Base-by-base conservation (phyloP, 2,797 vertebrate genomes). In the Myotis myotis region DNA sequence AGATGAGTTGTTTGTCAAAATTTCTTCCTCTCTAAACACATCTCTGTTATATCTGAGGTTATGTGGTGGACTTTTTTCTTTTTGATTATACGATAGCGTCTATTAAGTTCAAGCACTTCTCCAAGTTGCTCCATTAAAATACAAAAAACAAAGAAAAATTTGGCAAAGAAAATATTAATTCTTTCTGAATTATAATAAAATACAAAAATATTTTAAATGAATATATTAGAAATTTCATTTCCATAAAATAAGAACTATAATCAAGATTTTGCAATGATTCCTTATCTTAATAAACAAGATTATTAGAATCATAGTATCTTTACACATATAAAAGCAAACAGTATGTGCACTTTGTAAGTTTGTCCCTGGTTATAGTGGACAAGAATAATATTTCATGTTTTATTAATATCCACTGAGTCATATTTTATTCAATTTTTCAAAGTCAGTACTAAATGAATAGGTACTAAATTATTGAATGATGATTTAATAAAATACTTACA, bases 231-330 rank as follows among this genome's bases (percentile, higher is more conserved):
- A 51, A 53, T 74, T 78, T 87, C 47, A 93, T 64, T 76, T 71
- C 5, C 15, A 57, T 93, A 89, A 89, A 87, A 74, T 83, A 36
- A 86, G 91, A 96, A 33, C 20, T 47, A 20, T 64, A 87, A 68
- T 12, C n/a, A 74, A 60, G n/a, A 68, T 49, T 72, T 95, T 83
- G 82, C 23, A 16, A 10, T 70, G 44, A 47, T 41, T 19, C 17
- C 3, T 70, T 64, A 87, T 9, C 25, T 9, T 64, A 71, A 6
- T n/a, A 93, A 84, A 64, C 70, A 68, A 88, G 15, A 11, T n/a
- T 91, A 71, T 64, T 93, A 71, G 36, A 78, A 33, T 2, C 1
- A 23, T 44, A 55, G 13, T 68, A 75, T 28, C 25, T 60, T 92
- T 86, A 89, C 0, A 80, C 15, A n/a, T 62, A 22, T 66, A 49